Evolutionary conservation across 2,797 vertebrate species (phyloP).

Genomic region (Trichosurus vulpecula): DNA sequence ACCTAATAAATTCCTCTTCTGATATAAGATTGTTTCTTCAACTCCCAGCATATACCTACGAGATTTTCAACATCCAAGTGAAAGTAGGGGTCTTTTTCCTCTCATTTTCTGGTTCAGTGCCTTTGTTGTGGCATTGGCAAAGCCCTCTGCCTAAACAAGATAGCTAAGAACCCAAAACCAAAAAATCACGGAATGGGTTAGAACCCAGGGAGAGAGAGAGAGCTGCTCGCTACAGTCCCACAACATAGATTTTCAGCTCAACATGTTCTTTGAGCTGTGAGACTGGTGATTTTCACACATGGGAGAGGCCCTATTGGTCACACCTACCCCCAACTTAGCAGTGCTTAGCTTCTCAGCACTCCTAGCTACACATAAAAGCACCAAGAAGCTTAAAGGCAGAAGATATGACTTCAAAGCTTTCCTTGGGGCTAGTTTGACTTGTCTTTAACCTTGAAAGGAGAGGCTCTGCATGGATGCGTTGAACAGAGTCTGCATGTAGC

Average conservation of each 20-base stretch:
- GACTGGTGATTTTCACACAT: fast-evolving
- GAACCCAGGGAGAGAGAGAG: neutral
- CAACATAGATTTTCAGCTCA: neutral
- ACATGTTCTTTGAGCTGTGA: neutral
- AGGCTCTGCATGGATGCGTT: neutral
- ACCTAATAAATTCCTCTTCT: neutral
- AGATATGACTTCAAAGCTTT: slow-evolving; percentile 38
- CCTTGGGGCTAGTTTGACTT: slow-evolving; percentile 16
- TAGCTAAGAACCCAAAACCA: neutral
- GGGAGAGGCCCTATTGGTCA: neutral
- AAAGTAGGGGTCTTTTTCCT: neutral
- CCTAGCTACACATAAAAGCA: slow-evolving; percentile 15
- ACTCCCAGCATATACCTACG: neutral
- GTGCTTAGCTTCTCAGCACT: slow-evolving; percentile 23
- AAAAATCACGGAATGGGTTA: neutral
- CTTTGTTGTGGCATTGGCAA: neutral
- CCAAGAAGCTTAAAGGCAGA: slow-evolving; percentile 8
- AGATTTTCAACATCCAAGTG: neutral
- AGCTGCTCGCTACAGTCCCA: neutral
- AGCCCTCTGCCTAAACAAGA: neutral
- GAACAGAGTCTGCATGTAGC: neutral
- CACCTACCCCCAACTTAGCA: neutral
- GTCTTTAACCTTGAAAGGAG: slow-evolving; percentile 40
- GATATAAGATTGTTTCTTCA: neutral
- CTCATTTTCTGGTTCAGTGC: neutral